These are phyloP conservation scores for Octodon degus DNA, from an alignment of 2,113 vertebrate species.

Conservation along the genomic window DNA sequence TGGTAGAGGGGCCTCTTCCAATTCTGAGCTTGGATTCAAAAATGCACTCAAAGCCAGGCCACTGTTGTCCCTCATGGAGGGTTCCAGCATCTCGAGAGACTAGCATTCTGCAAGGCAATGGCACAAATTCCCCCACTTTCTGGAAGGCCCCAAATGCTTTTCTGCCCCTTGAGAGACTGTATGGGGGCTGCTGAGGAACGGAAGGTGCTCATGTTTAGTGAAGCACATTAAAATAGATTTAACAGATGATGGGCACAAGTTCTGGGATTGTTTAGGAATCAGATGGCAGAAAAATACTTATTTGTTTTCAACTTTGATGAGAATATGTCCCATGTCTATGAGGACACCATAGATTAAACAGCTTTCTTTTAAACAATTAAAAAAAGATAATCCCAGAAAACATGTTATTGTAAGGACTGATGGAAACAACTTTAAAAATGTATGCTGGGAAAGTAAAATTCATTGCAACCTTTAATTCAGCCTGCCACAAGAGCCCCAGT, in stretches of 20 bases:
- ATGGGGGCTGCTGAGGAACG: not conserved
- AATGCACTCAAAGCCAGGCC: fast-evolving
- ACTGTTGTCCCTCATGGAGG: not conserved
- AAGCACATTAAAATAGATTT: not conserved
- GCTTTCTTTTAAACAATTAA: not conserved
- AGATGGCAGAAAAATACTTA: not conserved
- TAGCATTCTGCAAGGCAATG: not conserved
- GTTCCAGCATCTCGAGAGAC: not conserved
- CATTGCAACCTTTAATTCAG: not conserved
- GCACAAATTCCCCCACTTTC: not conserved
- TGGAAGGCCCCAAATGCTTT: not conserved
- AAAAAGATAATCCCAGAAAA: not conserved
- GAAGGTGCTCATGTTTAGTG: not conserved
- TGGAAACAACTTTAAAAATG: not conserved
- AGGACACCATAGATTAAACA: not conserved
- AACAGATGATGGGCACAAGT: not conserved
- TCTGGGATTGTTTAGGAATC: not conserved
- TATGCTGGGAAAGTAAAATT: not conserved
- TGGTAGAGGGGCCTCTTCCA: fast-evolving
- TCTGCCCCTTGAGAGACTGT: not conserved
- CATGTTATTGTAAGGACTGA: not conserved
- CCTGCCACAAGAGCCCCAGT: too few relatives aligned
- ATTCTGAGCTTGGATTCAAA: not conserved
- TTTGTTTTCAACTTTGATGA: not conserved
- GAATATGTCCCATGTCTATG: not conserved